Evolutionary conservation across 64 coral and sea anemone species (phyloP), one percentile per base, ranked within the genome.

Genomic region (Pocillopora verrucosa): DNA sequence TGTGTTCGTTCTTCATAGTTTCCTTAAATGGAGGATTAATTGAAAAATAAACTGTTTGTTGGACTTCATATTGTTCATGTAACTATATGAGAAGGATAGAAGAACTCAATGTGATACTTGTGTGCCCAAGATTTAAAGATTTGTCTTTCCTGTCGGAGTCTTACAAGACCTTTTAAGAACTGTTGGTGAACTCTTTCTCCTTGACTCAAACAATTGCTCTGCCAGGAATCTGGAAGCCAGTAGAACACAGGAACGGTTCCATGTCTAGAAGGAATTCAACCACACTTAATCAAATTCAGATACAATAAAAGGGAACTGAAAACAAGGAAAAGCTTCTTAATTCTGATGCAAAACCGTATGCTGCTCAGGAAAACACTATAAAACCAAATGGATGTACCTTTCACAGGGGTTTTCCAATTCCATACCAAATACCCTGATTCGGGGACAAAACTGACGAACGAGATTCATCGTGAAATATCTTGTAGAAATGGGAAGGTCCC

Each of bases 361-460:
- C 17, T n/a, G 65, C 19, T 10, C 10, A 69, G 16, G 65, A 4
- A 22, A 69, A 69, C 24, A 69, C 24, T 22, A 67, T 16, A 16
- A 19, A 67, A 81, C 13, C n/a, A 57, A 26, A 30, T 45, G 24
- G 4, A 82, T 79, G 22, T 79, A 92, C 90, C 90, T 87, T n/a
- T 79, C 38, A 87, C 90, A 92, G 5, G 90, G 90, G 35, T 92
- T 84, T 36, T 87, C 85, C 26, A 72, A 34, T 36, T 92, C 90
- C 45, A 87, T 82, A 12, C 90, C 90, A 63, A 87, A 92, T 26
- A 92, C 83, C 25, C 90, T 86, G 82, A 92, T 92, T 72, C 65
- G 76, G 70, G 38, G 37, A 19, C 90, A 92, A 64, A 92, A 75
- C 16, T 87, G 75, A 10, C 75, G 70, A 75, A 77, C 85, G 13